phyloP scores from a whole-genome alignment of 2,113 vertebrate genomes.

The Aspiorhynchus laticeps region DNA sequence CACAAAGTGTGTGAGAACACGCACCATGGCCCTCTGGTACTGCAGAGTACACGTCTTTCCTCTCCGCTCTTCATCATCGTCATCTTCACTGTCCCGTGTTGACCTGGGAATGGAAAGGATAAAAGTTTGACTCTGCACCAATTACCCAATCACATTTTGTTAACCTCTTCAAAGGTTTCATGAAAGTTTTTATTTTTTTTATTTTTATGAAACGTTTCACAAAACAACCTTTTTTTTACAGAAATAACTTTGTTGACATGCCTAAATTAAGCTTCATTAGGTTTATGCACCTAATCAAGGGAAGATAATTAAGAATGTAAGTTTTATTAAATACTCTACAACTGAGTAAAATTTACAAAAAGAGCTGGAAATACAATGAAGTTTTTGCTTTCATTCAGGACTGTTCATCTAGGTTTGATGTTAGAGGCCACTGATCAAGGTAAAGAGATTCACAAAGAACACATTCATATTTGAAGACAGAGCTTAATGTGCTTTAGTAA shows the following conservation, averaged over 20 bases:
- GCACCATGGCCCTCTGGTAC: slow-evolving; percentile 90
- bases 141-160: neutral
- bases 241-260: neutral
- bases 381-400: slow-evolving; percentile 3
- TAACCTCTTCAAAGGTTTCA: neutral
- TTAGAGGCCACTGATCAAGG: neutral
- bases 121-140: neutral
- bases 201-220: neutral
- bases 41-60: slow-evolving; percentile 88
- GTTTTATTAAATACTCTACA: neutral
- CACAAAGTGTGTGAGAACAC: slow-evolving; percentile 93
- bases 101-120: slow-evolving; percentile 72
- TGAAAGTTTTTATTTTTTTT: neutral
- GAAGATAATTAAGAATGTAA: slow-evolving; percentile 34
- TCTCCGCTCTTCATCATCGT: slow-evolving; percentile 89
- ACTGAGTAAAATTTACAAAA: slow-evolving; percentile 4
- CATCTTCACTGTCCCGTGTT: slow-evolving; percentile 88
- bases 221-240: neutral
- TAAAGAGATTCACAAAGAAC: neutral
- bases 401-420: neutral
- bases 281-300: slow-evolving; percentile 19
- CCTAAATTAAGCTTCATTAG: slow-evolving; percentile 45
- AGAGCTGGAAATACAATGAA: neutral
- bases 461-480: slow-evolving; percentile 1
- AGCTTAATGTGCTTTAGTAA: neutral